Evolutionary conservation across 2,113 vertebrate genomes (phyloP), one percentile per base, ranked within the genome.

Genomic region (Thryonomys swinderianus): DNA sequence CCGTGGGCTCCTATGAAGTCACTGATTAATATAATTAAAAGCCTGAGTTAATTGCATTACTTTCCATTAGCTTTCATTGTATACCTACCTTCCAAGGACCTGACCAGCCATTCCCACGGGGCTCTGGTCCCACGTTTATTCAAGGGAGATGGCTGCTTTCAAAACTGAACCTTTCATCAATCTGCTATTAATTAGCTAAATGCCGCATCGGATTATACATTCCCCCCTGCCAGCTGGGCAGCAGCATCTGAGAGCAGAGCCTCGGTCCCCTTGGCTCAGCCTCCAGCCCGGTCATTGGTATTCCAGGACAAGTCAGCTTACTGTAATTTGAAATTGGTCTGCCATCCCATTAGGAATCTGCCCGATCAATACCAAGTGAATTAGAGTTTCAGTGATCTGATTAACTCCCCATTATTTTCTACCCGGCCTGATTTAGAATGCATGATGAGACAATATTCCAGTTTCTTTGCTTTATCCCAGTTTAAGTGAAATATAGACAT

Each of bases 331-430:
- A 99, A 99, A 99, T 98, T 98, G 98, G 98, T 99, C 99, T 98
- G 98, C 98, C 57, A 98, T 99, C 99, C 98, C 99, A 99, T 99
- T 99, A 99, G 99, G 98, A 99, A 99, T 99, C 98, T 97, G 98
- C 94, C 89, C 96, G 98, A 99, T 99, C 99, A 98, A 99, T 99
- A 99, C 84, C 98, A 98, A 99, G 99, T 99, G 99, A 99, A 99
- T 99, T 99, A 99, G 99, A 99, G 99, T 99, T 99, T 98, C 98
- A 97, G 99, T 99, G 99, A 99, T 99, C 99, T 99, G 99, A 99
- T 99, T 99, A 99, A 99, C 99, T 99, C 99, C 99, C 98, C 98
- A 99, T 99, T 99, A 99, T 99, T 99, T 99, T 99, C 99, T 99
- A 98, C 98, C 98, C 97, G 96, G 98, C 97, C 98, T 98, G 98